Conservation (phyloP, 1,140 invertebrate genomes). For the Drosophila lacertosa region DNA sequence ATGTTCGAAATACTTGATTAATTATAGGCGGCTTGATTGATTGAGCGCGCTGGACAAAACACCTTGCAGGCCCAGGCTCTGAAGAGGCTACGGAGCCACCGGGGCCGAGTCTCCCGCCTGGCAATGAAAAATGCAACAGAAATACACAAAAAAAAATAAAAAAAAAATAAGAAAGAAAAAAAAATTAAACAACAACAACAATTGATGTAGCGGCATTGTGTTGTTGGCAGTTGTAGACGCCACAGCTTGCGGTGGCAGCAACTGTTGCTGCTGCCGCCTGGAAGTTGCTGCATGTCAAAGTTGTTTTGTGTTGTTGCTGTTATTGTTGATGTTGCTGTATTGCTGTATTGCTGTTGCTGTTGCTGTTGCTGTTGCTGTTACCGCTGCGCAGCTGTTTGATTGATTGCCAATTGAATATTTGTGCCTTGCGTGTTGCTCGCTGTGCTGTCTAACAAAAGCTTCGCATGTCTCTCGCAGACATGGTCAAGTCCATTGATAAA, state of each 20-base stretch:
- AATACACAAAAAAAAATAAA: slow-evolving; percentile 5
- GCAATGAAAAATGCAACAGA: slow-evolving; percentile 63
- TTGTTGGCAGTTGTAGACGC: slow-evolving; percentile 71
- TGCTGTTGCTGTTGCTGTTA: slow-evolving; percentile 53
- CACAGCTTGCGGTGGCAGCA: slow-evolving; percentile 70
- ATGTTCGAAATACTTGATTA: slow-evolving; percentile 80
- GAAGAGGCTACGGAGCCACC: slow-evolving; percentile 11
- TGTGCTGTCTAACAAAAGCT: slow-evolving; percentile 61
- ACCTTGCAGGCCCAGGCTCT: slow-evolving; percentile 45
- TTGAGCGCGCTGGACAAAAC: slow-evolving; percentile 55
- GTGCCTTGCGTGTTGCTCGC: slow-evolving; percentile 49
- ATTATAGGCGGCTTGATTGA: slow-evolving; percentile 79
- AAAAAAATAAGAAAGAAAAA: slow-evolving; percentile 37
- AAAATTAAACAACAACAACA: slow-evolving; percentile 36
- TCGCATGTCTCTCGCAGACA: slow-evolving; percentile 52
- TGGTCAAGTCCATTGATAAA: slow-evolving; percentile 50
- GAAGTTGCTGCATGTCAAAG: slow-evolving; percentile 71
- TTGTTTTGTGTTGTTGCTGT: slow-evolving; percentile 51
- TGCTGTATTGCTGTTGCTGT: slow-evolving; percentile 37
- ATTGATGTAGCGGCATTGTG: slow-evolving; percentile 41
- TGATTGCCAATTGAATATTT: slow-evolving; percentile 77
- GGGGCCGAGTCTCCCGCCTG: slow-evolving; percentile 53
- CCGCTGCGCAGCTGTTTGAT: slow-evolving; percentile 77
- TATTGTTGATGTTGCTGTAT: slow-evolving; percentile 52
- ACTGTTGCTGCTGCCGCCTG: slow-evolving; percentile 74